These are phyloP conservation scores for Pocillopora verrucosa DNA, from an alignment of 64 coral and sea anemone genomes.

Conservation along the genomic window DNA sequence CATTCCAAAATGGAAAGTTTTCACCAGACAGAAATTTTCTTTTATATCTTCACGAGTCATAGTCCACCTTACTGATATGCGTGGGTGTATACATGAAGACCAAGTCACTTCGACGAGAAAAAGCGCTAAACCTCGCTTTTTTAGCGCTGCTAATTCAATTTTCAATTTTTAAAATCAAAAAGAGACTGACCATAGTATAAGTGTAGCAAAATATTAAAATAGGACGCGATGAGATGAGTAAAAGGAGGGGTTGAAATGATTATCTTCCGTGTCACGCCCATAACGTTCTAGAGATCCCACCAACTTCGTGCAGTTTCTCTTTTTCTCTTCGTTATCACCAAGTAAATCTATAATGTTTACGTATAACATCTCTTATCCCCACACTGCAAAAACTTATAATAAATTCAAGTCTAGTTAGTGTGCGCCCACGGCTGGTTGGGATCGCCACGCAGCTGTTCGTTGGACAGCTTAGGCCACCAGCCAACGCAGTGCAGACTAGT, in stretches of 20 bases:
- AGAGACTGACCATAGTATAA: not conserved
- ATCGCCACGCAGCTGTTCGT: not conserved
- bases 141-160: not conserved
- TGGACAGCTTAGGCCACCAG: not conserved
- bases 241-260: not conserved
- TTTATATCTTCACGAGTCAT: not conserved
- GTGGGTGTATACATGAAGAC: constrained; percentile 27
- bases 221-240: not conserved
- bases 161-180: not conserved
- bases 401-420: constrained; percentile 27
- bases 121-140: not conserved
- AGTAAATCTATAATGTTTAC: not conserved
- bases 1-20: not conserved
- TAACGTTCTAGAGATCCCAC: not conserved
- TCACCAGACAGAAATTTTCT: not conserved
- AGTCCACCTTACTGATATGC: constrained; percentile 16
- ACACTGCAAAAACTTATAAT: constrained; percentile 10
- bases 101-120: constrained; percentile 10
- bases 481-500: not conserved
- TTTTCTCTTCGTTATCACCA: not conserved
- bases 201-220: not conserved
- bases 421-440: constrained; percentile 23
- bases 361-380: not conserved
- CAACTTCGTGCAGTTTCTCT: not conserved
- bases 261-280: not conserved